Conservation (phyloP, 2,888 invertebrate genomes). For the Gari tellinella region DNA sequence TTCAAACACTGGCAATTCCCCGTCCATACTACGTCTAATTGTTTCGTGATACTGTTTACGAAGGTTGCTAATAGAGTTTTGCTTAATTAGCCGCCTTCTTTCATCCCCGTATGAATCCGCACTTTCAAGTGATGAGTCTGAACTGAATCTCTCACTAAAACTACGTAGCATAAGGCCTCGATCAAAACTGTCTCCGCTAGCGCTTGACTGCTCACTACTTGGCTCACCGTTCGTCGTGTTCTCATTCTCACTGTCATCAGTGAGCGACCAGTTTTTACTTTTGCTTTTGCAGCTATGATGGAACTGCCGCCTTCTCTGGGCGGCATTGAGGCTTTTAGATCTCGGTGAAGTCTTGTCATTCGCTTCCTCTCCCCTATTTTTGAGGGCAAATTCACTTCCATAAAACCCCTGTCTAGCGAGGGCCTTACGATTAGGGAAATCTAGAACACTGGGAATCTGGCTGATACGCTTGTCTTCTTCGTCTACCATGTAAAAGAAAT, state of each 20-base stretch:
- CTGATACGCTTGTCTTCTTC: slow-evolving; percentile 43
- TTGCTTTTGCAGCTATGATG: slow-evolving; percentile 34
- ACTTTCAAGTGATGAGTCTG: slow-evolving; percentile 53
- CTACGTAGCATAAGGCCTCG: slow-evolving; percentile 44
- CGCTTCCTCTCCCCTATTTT: not conserved
- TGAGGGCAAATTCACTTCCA: slow-evolving; percentile 28
- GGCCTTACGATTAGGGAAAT: slow-evolving; percentile 56
- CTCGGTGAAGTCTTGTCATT: not conserved
- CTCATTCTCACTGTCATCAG: slow-evolving; percentile 37
- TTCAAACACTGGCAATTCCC: slow-evolving; percentile 42
- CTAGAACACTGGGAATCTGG: slow-evolving; percentile 48
- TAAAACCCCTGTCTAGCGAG: slow-evolving; percentile 65
- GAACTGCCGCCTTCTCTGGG: slow-evolving; percentile 45
- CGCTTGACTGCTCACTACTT: slow-evolving; percentile 2
- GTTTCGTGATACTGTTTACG: slow-evolving; percentile 53
- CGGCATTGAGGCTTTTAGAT: slow-evolving; percentile 25
- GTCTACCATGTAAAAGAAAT: slow-evolving; percentile 19
- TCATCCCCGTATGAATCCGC: slow-evolving; percentile 39
- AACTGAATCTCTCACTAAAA: slow-evolving; percentile 55
- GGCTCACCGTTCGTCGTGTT: not conserved
- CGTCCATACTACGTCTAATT: slow-evolving; percentile 49
- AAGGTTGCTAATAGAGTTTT: slow-evolving; percentile 48
- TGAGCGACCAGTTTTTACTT: slow-evolving; percentile 55
- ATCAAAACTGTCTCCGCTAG: slow-evolving; percentile 32
- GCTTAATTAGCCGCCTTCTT: slow-evolving; percentile 14